Conservation (phyloP, 2,888 invertebrate species). For the Hemicrepidius hirtus region DNA sequence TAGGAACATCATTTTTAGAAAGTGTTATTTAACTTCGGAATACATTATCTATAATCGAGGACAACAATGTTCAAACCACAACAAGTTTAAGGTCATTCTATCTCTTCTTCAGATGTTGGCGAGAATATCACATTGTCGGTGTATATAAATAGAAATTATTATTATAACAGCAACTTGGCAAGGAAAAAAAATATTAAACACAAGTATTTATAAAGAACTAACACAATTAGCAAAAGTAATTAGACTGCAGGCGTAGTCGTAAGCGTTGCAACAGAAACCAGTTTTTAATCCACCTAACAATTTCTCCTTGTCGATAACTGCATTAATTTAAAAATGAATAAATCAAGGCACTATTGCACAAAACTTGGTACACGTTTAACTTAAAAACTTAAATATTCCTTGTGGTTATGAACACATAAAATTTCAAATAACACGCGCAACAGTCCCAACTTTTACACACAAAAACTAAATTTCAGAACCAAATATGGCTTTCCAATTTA, state of each 20-base stretch:
- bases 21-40: constrained; percentile 50
- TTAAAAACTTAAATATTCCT: too few relatives aligned
- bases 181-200: not conserved
- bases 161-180: not conserved
- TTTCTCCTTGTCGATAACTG: constrained; percentile 9
- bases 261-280: constrained; percentile 6
- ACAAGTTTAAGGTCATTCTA: constrained; percentile 43
- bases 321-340: not conserved
- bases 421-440: not conserved
- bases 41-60: constrained; percentile 43
- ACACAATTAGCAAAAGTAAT: not conserved
- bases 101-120: not conserved
- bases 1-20: constrained; percentile 59
- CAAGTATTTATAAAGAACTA: not conserved
- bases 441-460: not conserved
- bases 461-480: not conserved
- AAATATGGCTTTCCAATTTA: not conserved
- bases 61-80: constrained; percentile 30
- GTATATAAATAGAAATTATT: not conserved
- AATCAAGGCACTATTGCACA: constrained; percentile 10
- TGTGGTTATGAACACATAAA: too few relatives aligned
- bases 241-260: not conserved
- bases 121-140: not conserved
- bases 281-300: constrained; percentile 4
- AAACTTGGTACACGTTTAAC: not conserved